Conservation (phyloP, 2,888 invertebrate species). For the Harpalus rufipes region DNA sequence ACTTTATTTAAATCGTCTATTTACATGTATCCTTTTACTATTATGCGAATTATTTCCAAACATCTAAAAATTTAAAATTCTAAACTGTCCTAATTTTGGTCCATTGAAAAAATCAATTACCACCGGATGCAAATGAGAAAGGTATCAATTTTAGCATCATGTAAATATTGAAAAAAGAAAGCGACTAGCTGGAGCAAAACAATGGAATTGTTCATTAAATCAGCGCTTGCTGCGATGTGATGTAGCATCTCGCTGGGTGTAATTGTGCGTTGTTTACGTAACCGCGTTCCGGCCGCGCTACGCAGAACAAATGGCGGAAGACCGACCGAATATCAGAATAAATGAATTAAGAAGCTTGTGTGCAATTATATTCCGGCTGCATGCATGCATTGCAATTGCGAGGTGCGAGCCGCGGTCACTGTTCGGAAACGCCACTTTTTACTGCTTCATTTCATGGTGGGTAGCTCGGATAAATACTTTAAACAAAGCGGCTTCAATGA, state of each 20-base stretch:
- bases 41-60: too few species aligned
- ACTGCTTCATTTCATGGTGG: conserved; percentile 54
- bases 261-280: conserved; percentile 58
- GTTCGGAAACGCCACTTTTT: conserved; percentile 8
- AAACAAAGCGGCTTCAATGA: conserved; percentile 27
- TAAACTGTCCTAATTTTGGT: too few species aligned
- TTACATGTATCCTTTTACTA: too few species aligned
- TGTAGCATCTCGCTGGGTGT: conserved; percentile 22
- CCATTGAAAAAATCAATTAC: conserved; percentile 4
- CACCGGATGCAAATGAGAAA: neutral
- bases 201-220: conserved; percentile 41
- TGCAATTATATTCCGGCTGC: conserved; percentile 27
- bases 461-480: conserved; percentile 9
- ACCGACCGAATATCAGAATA: conserved; percentile 30
- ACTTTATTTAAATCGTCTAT: too few species aligned
- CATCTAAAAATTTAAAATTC: too few species aligned
- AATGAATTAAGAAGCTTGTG: conserved; percentile 38
- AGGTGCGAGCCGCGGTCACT: neutral
- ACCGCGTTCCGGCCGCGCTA: conserved; percentile 39
- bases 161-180: conserved; percentile 33
- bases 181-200: conserved; percentile 14
- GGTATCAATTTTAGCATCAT: conserved; percentile 13
- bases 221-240: conserved; percentile 7
- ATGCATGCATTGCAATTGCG: neutral
- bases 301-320: conserved; percentile 57